Base-by-base conservation (phyloP, 92 coral and sea anemone species). In the Zoanthus solanderi region DNA sequence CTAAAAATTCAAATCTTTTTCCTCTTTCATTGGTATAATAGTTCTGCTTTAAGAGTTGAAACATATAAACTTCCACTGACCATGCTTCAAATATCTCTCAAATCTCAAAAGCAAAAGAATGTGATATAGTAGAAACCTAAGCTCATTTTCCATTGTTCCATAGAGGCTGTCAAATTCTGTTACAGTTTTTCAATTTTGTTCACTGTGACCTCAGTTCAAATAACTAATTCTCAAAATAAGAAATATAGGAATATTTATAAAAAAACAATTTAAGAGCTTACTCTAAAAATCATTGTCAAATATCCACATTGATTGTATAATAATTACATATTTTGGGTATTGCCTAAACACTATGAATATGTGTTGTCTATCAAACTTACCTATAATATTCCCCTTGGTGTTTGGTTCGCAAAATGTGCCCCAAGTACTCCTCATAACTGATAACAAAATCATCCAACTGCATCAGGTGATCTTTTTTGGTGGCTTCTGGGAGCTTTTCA, bases 371-470 rank as follows among this genome's bases (percentile, higher is more conserved):
- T 12, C 14, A n/a, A 74, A 42, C 74, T 30, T 44, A 89, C 92
- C 88, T 76, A 69, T 89, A 83, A 57, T 89, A 89, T 18, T 89
- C 88, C 10, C 88, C 92, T 47, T 89, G 88, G 58, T 89, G 92
- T 30, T 90, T 90, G 57, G 92, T 89, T 54, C 89, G 80, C 10
- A 72, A 13, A 16, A 90, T 85, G 63, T 90, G 92, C 18, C 87
- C 89, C 47, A 85, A 44, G 80, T 85, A 85, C 63, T 31, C 87
- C 87, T 78, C 80, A 75, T 78, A 90, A 48, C 48, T 78, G 45
- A n/a, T 78, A 18, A 44, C 45, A 16, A 74, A 29, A 29, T 90
- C 90, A n/a, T 71, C 87, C 0, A 85, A 44, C 87, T 78, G 83
- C 10, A 28, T 23, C 48, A 86, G 34, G 48, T 76, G 58, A 11